A percentile compares a stretch with the other conserved stretches of the same genome.
These are phyloP conservation scores for Phyto melanocephala DNA, from an alignment of 2,888 invertebrate genomes.

Conservation along the genomic window DNA sequence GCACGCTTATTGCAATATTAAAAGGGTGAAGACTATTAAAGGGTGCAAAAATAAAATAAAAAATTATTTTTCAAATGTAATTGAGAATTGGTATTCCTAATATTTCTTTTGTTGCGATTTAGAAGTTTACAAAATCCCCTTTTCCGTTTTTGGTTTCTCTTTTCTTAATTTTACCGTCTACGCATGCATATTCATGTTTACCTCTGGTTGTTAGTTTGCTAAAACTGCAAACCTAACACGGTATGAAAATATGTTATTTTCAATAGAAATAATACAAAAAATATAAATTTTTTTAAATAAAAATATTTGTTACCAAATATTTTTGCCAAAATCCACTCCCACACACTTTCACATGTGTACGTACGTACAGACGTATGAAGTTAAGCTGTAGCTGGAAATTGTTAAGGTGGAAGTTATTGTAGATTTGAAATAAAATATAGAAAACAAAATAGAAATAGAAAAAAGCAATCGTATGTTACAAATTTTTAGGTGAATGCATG, in stretches of 20 bases:
- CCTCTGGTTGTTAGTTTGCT: background rate
- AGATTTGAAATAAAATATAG: conserved; percentile 27
- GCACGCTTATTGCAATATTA: background rate
- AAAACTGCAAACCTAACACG: background rate
- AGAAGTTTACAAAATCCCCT: too few species aligned
- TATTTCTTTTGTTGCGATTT: too few species aligned
- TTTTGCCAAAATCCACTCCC: background rate
- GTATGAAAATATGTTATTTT: conserved; percentile 21
- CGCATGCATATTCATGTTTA: background rate
- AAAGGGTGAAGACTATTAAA: background rate
- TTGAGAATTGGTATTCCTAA: background rate
- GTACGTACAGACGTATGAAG: too few species aligned
- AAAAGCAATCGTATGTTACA: background rate
- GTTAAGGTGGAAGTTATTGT: conserved; percentile 40
- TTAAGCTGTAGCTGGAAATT: background rate
- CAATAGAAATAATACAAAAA: background rate
- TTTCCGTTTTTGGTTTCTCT: too few species aligned
- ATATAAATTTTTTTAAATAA: background rate
- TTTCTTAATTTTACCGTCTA: background rate
- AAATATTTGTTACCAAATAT: conserved; percentile 38
- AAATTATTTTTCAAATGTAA: background rate
- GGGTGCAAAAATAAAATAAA: too few species aligned
- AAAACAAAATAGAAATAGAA: background rate
- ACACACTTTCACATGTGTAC: background rate
- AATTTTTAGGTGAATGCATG: conserved; percentile 9